Conservation (phyloP, 2,113 vertebrate species). For the Heterotis niloticus region DNA sequence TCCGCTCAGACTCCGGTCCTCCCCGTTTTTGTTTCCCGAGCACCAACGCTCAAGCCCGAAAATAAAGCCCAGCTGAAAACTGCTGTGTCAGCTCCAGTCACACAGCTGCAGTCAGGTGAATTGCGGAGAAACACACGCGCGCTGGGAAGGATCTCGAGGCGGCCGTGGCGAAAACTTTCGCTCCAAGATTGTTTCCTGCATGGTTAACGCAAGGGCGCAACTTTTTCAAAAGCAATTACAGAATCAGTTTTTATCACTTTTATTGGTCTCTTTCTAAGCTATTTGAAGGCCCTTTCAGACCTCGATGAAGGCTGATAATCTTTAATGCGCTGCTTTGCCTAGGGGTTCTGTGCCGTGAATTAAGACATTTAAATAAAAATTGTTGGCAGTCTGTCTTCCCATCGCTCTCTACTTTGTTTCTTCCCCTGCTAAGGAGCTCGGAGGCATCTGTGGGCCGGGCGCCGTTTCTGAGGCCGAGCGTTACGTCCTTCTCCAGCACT, state of each 20-base stretch:
- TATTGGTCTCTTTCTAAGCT: constrained; percentile 4
- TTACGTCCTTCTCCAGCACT: background rate
- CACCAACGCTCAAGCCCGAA: too few relatives aligned
- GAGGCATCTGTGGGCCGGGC: background rate
- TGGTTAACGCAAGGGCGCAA: background rate
- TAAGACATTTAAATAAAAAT: constrained; percentile 12
- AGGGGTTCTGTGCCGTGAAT: background rate
- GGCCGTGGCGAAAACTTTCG: background rate
- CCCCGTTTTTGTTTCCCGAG: too few relatives aligned
- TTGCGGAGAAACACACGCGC: too few relatives aligned
- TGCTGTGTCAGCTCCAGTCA: too few relatives aligned
- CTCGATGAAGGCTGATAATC: background rate
- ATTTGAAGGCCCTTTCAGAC: background rate
- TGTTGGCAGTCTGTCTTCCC: constrained; percentile 1
- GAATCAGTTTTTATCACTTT: constrained; percentile 3
- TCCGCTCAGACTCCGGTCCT: too few relatives aligned
- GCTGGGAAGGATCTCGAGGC: too few relatives aligned
- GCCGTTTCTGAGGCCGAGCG: background rate
- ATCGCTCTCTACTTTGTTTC: background rate
- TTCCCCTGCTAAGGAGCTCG: background rate
- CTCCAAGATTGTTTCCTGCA: background rate
- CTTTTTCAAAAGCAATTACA: background rate
- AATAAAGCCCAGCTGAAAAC: too few relatives aligned
- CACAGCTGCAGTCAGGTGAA: too few relatives aligned
- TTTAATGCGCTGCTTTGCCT: background rate